Conservation (phyloP, 2,113 vertebrate genomes). For the Camelus dromedarius region DNA sequence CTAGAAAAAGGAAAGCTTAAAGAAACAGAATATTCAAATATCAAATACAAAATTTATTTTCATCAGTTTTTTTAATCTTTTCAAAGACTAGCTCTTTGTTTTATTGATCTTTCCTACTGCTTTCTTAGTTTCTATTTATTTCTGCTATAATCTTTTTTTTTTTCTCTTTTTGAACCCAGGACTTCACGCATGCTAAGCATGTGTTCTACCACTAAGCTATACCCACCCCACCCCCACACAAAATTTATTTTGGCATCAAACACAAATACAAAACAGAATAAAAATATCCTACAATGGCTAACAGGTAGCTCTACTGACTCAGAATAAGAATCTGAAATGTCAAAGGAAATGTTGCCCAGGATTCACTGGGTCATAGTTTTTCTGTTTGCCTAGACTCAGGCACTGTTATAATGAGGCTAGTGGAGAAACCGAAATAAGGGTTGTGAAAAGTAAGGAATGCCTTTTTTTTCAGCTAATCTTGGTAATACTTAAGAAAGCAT, state of each 20-base stretch:
- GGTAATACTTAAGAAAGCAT: not conserved
- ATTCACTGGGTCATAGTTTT: not conserved
- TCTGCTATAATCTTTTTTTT: no score
- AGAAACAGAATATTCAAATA: not conserved
- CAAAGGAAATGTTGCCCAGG: not conserved
- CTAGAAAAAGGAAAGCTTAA: conserved; percentile 8
- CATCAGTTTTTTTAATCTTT: not conserved
- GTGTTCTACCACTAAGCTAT: no score
- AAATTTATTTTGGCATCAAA: not conserved
- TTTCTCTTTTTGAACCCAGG: no score
- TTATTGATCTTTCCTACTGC: no score
- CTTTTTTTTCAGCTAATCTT: conserved; percentile 20
- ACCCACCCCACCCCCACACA: no score
- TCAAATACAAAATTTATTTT: not conserved
- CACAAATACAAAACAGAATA: not conserved
- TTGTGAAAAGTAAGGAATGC: not conserved
- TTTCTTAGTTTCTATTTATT: no score
- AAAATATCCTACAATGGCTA: not conserved
- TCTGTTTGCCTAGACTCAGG: not conserved
- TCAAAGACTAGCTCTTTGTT: no score
- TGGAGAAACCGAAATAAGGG: not conserved
- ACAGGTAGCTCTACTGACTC: not conserved
- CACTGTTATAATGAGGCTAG: not conserved
- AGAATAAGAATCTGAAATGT: not conserved
- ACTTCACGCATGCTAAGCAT: no score